phyloP scores from a whole-genome alignment of 2,797 vertebrate genomes.

The Gallinago solitaria region DNA sequence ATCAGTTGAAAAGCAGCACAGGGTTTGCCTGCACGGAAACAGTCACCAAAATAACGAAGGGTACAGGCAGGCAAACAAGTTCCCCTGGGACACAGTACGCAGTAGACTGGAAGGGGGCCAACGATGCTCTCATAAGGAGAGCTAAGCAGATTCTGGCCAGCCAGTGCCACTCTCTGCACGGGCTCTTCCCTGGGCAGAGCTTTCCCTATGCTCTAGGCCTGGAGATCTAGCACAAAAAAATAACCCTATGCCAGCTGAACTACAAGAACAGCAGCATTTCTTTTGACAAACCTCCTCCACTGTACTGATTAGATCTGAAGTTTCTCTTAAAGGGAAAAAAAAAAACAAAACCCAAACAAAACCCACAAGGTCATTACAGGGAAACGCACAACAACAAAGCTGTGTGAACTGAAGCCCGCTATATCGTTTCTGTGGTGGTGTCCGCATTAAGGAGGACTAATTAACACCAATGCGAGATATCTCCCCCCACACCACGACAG shows the following conservation, averaged over 20 bases:
- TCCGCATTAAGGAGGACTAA: fast-evolving
- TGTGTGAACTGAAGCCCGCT: not conserved
- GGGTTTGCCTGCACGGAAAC: not conserved
- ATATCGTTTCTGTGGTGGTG: fast-evolving
- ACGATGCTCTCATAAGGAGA: not conserved
- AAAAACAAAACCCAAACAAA: not conserved
- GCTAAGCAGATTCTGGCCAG: not conserved
- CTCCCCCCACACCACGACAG: not conserved
- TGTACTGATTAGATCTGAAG: not conserved
- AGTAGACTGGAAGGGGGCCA: not conserved
- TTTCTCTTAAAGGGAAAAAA: no score
- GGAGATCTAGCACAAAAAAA: not conserved
- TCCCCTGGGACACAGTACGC: not conserved
- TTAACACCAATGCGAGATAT: not conserved
- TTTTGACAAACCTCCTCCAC: not conserved
- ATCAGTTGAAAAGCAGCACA: not conserved
- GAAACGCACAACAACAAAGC: not conserved
- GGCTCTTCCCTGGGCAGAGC: not conserved
- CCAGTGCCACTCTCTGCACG: no score
- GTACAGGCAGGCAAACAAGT: not conserved
- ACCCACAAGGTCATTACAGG: not conserved
- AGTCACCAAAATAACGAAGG: not conserved
- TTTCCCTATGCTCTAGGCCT: not conserved
- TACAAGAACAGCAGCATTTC: not conserved
- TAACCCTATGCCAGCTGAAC: fast-evolving